Evolutionary conservation across 2,113 vertebrate genomes (phyloP), one percentile per base, ranked within the genome.

Genomic region (Cheilinus undulatus): DNA sequence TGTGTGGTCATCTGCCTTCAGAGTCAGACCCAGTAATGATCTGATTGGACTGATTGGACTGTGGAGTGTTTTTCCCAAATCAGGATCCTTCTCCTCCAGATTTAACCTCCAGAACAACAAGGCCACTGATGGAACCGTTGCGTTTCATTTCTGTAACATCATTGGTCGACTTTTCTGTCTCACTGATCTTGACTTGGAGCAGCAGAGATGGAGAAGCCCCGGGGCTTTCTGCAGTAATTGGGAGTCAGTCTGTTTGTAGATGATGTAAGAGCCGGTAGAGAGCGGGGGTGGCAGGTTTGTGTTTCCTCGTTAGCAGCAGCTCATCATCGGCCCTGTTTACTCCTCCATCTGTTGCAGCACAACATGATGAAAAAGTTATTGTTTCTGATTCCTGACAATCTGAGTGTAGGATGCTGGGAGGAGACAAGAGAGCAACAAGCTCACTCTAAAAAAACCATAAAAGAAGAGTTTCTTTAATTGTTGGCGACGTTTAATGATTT

Each of bases 281-380:
- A 23, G 58, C 20, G 38, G 28, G 46, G 17, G 56, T 10, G 19
- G 56, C 14, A 11, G 26, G 38, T 6, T 32, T 61, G 30, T 42
- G 63, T 62, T 61, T 56, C 43, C 69, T 79, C 24, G 22, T 79
- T 73, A 73, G 63, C 63, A 13, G 68, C 36, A 48, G 68, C 61
- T 53, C 67, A 20, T 60, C 49, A 3, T 22, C 22, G 3, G 22
- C 20, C 19, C 11, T 40, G 8, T 49, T 20, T 59, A 69, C 23
- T 38, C 15, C 65, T 70, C 28, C 51, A 26, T 30, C 60, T 73
- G 70, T 28, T 24, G 36, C 50, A 57, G n/a, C 11, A 20, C 32
- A 27, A 7, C 14, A 4, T 14, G 45, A 53, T 23, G 38, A 22
- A 24, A 20, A 38, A 0, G n/a, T 24, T 20, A 5, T 20, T 22